Base-by-base conservation (phyloP, 2,888 invertebrate species). In the Sussaba pulchella region DNA sequence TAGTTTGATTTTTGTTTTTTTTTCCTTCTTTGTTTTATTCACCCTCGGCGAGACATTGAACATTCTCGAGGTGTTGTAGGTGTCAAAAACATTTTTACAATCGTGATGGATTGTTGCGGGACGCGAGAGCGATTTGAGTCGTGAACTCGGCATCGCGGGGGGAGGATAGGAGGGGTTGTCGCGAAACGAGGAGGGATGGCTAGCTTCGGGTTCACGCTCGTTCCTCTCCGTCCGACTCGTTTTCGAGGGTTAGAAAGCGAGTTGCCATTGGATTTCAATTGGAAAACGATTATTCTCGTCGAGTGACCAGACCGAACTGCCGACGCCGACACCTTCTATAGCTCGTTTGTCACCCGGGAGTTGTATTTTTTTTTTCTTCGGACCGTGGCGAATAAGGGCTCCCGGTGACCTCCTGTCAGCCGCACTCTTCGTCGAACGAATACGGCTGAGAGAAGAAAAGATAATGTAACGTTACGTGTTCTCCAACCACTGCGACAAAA, bases 211-310 rank as follows among this genome's bases (percentile, higher is more conserved):
- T 66, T 24, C 26, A 10, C 14, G 36, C 19, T 52, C 21, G 54
- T 63, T 73, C 57, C 19, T 70, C 64, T 14, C 43, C 70, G 36
- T 64, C 45, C 54, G 47, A 21, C 66, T 66, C 71, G 24, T 17
- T 45, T 14, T 14, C 45, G 69, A 70, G 59, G 57, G 64, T 36
- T 72, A 54, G 75, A 64, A 74, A 31, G 82, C 69, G 66, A 82
- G 83, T 87, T 83, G 86, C 87, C 87, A 87, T 88, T 88, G 88
- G 88, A 92, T 92, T 92, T 91, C 92, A 90, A 92, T 92, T 91
- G 91, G 87, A 90, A 92, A 91, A 89, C 90, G 91, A 92, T 91
- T 91, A 91, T 88, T 91, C 91, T 84, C 81, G 88, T 89, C 88
- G 87, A 89, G 88, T 90, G 91, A 89, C 90, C 89, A 83, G 74